Evolutionary conservation across 2,113 vertebrate species (phyloP), one percentile per base, ranked within the genome.

Genomic region (Rattus rattus): DNA sequence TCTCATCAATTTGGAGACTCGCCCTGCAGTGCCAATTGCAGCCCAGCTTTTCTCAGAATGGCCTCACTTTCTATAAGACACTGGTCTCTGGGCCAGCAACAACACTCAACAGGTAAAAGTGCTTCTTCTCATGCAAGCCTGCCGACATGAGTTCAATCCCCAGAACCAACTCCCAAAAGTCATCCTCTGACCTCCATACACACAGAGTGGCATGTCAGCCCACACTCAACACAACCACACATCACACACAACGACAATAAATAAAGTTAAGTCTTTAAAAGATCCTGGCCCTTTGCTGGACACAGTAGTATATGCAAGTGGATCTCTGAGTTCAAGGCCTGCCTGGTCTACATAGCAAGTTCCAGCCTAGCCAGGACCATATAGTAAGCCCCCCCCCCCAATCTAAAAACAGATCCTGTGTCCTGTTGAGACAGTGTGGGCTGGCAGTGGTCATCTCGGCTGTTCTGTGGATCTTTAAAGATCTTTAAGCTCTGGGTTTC

Each of bases 361-460:
- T 72, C 72, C 19, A 73, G 19, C 8, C n/a, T 19, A 39, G n/a
- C n/a, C 9, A 39, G n/a, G 19, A 22, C 72, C 33, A 39, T 11
- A 73, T 39, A 73, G 70, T 9, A 39, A 39, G n/a, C 10, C n/a
- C 72, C 24, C 6, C 5, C 61, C 72, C 24, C 6, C 5, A 16
- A 43, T 72, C 14, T 36, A 43, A 43, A 75, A 43, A 43, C 20
- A 24, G 4, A 8, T 49, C 63, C 49, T 49, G 39, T 24, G 22
- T 87, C 14, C 19, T 83, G 2, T 14, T 81, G 19, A 10, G 28
- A 63, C 0, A 2, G 17, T 70, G 39, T 26, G 39, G 20, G n/a
- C 7, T 20, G 3, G 17, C 3, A 36, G 36, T 28, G 9, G 17
- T 39, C 63, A 47, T 0, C 22, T 1, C 7, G 13, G 7, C 0